Base-by-base conservation (phyloP, 2,797 vertebrate genomes). In the Galaxias olidus region DNA sequence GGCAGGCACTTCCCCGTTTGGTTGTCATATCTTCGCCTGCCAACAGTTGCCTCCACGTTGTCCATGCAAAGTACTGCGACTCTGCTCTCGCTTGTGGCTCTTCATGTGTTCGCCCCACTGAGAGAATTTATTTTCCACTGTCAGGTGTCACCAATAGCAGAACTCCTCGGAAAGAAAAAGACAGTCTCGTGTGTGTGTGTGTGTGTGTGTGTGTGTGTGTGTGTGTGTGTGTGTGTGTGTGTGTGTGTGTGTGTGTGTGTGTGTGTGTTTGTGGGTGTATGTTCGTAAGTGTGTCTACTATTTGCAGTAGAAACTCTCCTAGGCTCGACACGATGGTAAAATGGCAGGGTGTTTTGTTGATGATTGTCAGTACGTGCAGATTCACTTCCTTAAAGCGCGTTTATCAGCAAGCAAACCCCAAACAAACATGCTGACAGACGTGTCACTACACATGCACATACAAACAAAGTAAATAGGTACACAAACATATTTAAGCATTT, bases 341-440 rank as follows among this genome's bases (percentile, higher is more conserved):
- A 74, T 4, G 14, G n/a, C 9, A 14, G 50, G 65, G 62, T 62
- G 68, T 68, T 67, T 62, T 11, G 41, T 48, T 20, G 50, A 61
- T 76, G 65, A 68, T 47, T 79, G 73, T 58, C 66, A 40, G 47
- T 15, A 63, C 84, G 69, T 77, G 80, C 84, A 83, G 57, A 81
- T 78, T 60, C 61, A 71, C 74, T 83, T 83, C 72, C 67, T 59
- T 65, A 82, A 75, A 81, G 13, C n/a, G 44, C 45, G 17, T 69
- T 60, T n/a, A n/a, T n/a, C n/a, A n/a, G n/a, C n/a, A 55, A 65
- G 15, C 63, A 65, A 74, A 60, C 60, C 63, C 68, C 71, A 76
- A n/a, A n/a, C n/a, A n/a, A n/a, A 8, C 69, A 30, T 6, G 30
- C 30, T 30, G 30, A 30, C 6, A 2, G 30, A 70, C 78, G 61